These are phyloP conservation scores for Aphelinus atriplicis DNA, from an alignment of 1,140 invertebrate genomes.

Conservation along the genomic window DNA sequence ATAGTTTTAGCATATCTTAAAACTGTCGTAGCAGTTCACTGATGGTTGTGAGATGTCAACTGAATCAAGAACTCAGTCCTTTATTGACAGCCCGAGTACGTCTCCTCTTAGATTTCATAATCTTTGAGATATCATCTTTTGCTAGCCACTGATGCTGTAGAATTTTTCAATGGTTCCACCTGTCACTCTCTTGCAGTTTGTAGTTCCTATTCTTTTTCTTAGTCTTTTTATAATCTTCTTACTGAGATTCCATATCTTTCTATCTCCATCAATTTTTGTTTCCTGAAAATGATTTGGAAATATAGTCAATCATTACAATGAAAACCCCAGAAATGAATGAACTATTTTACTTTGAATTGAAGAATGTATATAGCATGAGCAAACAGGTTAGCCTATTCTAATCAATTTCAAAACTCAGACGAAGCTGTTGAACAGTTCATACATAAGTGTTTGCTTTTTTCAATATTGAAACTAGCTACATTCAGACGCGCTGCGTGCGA, in stretches of 20 bases:
- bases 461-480: no score
- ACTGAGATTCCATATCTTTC: conserved; percentile 46
- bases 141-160: conserved; percentile 45
- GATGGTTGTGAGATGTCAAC: conserved; percentile 8
- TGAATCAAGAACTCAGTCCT: conserved; percentile 31
- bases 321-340: no score
- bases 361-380: no score
- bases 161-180: conserved; percentile 48
- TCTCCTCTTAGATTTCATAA: conserved; percentile 42
- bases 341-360: no score
- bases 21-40: conserved; percentile 15
- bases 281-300: no score
- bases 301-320: no score
- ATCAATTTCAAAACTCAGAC: no score
- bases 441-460: no score
- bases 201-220: conserved; percentile 45
- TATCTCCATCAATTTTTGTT: no score
- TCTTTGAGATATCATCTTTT: conserved; percentile 26
- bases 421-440: no score
- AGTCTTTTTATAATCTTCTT: conserved; percentile 27
- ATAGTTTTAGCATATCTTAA: conserved; percentile 6
- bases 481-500: no score
- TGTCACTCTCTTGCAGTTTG: conserved; percentile 45
- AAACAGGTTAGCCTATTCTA: no score
- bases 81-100: conserved; percentile 46